phyloP scores from a whole-genome alignment of 1,140 invertebrate genomes.

The Platorchestia sp. region DNA sequence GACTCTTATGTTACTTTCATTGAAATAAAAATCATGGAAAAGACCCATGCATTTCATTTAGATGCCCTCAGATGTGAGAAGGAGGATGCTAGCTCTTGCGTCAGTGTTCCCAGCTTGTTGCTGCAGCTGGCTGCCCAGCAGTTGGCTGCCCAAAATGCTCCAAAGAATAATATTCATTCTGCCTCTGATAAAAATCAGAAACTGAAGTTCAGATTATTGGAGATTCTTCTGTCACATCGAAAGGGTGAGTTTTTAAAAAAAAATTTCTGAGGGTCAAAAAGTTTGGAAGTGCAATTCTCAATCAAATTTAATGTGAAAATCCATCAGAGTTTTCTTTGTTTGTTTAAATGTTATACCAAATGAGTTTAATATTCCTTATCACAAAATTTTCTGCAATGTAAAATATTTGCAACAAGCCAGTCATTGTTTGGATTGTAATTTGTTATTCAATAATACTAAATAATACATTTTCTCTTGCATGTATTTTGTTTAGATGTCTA shows the following conservation, averaged over 20 bases:
- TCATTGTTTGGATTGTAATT: neutral
- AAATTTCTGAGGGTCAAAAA: neutral
- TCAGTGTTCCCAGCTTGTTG: neutral
- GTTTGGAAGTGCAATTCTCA: neutral
- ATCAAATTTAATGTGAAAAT: neutral
- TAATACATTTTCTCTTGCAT: too few relatives aligned
- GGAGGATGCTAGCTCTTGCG: neutral
- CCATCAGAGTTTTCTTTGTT: neutral
- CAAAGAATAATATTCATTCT: neutral
- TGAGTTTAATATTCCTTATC: neutral
- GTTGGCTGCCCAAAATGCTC: neutral
- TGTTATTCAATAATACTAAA: neutral
- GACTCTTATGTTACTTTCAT: neutral
- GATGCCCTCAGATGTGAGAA: neutral
- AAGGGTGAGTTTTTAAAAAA: constrained; percentile 30
- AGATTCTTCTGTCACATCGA: neutral
- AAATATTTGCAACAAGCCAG: neutral
- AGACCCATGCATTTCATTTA: neutral
- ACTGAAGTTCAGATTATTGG: neutral
- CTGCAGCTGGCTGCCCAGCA: neutral
- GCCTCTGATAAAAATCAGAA: neutral
- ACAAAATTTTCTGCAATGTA: neutral
- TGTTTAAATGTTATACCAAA: neutral
- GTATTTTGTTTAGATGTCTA: too few relatives aligned
- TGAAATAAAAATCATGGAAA: neutral